Evolutionary conservation across 2,113 vertebrate genomes (phyloP), one percentile per base, ranked within the genome.

Genomic region (Apaloderma vittatum): DNA sequence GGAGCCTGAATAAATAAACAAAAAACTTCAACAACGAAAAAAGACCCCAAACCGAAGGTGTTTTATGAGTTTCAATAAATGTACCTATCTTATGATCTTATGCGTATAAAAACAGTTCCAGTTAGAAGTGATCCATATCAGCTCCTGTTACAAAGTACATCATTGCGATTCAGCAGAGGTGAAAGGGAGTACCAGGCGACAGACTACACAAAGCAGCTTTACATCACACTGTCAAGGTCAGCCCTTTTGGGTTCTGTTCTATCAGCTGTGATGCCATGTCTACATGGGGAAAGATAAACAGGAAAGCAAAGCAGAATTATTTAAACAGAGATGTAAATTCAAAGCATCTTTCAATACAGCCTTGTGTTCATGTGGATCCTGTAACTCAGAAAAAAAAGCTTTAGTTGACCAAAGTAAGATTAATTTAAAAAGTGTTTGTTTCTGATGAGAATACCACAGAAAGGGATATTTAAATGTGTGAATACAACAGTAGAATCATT

Each of bases 101-200:
- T 2, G 6, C 51, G 55, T 62, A 30, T 51, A 49, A 83, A 86
- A 63, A 0, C 67, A 51, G 61, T 26, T 3, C 12, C 57, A 45
- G 59, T 58, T 90, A 72, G 45, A 96, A 96, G 87, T 46, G 84
- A 94, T 89, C 91, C 19, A 4, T 89, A 96, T 92, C 78, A 67
- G 78, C 63, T 88, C 29, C 46, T 48, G 55, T 92, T 93, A 80
- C 82, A 48, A 73, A 66, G 77, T 11, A 61, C 74, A 90, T 65
- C 48, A 22, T 10, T 74, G 91, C 81, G 94, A 95, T 92, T 94
- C 73, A 84, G 79, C 10, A 3, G 87, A 87, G 73, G 77, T 84
- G 72, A 96, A 84, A 76, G 57, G 24, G 49, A 95, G 77, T 87
- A 43, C 89, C 70, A 61, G 71, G 86, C 6, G 4, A 37, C 3